Percentiles rank a stretch among this genome's conserved stretches.
Evolutionary conservation across 2,888 invertebrate genomes (phyloP).

Genomic region (Iselma pallidipennis): DNA sequence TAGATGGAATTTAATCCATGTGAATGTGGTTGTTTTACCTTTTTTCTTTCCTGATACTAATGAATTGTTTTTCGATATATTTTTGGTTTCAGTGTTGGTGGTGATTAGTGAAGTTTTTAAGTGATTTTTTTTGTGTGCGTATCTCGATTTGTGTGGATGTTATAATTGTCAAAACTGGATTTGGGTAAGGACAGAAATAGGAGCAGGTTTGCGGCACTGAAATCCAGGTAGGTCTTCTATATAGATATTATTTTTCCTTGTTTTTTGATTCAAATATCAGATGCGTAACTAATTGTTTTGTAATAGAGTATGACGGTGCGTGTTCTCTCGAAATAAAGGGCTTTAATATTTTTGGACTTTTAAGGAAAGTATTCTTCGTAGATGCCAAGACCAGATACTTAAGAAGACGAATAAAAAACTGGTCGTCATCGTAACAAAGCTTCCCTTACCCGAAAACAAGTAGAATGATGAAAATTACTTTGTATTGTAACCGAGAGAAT

Average conservation of each 20-base stretch:
- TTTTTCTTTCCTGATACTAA: too few relatives aligned
- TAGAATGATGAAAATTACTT: too few relatives aligned
- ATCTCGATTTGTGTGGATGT: neutral
- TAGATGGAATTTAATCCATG: too few relatives aligned
- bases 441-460: too few relatives aligned
- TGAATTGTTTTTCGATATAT: too few relatives aligned
- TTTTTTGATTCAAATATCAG: neutral
- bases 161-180: constrained; percentile 23
- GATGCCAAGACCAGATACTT: neutral
- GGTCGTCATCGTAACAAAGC: too few relatives aligned
- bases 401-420: neutral
- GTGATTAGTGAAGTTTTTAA: neutral
- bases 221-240: constrained; percentile 27
- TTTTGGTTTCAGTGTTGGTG: too few relatives aligned
- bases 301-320: constrained; percentile 1
- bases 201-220: constrained; percentile 30
- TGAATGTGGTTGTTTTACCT: too few relatives aligned
- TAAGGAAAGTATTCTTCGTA: neutral
- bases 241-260: neutral
- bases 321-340: neutral
- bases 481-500: neutral
- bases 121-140: neutral
- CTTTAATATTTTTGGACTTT: neutral
- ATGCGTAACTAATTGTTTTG: constrained; percentile 2
- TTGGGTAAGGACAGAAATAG: constrained; percentile 22